Percentiles rank a stretch among this genome's conserved stretches.
phyloP scores from a whole-genome alignment of 2,888 invertebrate genomes.

The Netelia inedita region DNA sequence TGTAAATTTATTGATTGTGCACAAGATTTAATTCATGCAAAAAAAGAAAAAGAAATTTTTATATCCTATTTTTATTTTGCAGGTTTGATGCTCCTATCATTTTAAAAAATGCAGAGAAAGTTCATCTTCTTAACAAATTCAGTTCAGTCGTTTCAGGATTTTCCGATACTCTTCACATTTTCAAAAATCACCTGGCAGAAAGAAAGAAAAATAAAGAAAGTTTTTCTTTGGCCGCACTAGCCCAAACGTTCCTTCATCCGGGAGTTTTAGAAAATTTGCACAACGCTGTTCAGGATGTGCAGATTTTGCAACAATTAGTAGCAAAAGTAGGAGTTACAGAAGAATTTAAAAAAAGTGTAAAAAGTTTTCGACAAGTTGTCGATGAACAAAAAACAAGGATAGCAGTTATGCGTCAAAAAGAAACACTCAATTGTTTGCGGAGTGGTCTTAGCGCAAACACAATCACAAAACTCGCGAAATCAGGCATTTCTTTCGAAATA shows the following conservation, averaged over 20 bases:
- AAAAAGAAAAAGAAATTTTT: too few relatives aligned
- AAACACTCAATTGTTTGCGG: not conserved
- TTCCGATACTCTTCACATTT: slow-evolving; percentile 48
- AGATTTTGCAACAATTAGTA: too few relatives aligned
- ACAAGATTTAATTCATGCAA: too few relatives aligned
- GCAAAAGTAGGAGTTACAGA: slow-evolving; percentile 23
- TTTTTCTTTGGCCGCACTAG: too few relatives aligned
- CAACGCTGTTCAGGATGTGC: slow-evolving; percentile 53
- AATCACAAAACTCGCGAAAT: slow-evolving; percentile 47
- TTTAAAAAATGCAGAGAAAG: not conserved
- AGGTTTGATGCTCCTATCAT: not conserved
- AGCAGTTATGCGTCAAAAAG: not conserved
- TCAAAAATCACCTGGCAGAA: slow-evolving; percentile 34
- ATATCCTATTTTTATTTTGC: too few relatives aligned
- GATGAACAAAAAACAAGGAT: not conserved
- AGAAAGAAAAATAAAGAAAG: not conserved
- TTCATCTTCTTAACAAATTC: not conserved
- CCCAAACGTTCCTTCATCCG: slow-evolving; percentile 16
- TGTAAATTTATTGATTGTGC: too few relatives aligned
- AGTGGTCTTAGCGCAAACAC: not conserved
- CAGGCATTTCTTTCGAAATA: too few relatives aligned
- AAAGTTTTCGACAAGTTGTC: slow-evolving; percentile 26
- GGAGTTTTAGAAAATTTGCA: slow-evolving; percentile 34
- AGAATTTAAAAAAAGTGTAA: slow-evolving; percentile 21
- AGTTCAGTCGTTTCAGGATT: slow-evolving; percentile 33